phyloP scores from a whole-genome alignment of 2,113 vertebrate genomes.

The Bettongia penicillata region DNA sequence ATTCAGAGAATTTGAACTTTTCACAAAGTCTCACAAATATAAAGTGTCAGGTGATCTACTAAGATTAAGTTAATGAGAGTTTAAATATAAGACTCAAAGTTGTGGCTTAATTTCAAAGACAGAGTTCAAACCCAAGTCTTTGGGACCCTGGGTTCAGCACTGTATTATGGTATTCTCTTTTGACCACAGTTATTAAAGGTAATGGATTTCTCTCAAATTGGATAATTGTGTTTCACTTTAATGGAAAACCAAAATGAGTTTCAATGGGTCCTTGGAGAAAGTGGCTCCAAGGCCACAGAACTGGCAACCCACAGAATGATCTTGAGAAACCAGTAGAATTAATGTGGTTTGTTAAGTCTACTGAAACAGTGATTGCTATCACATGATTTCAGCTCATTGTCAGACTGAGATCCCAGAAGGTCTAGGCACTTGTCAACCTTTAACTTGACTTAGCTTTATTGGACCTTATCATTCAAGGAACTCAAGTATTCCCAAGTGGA shows the following conservation, averaged over 20 bases:
- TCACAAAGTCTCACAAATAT: neutral
- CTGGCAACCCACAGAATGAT: neutral
- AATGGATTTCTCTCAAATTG: neutral
- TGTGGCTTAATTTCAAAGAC: neutral
- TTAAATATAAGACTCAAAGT: neutral
- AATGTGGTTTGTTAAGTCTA: neutral
- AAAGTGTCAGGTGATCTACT: neutral
- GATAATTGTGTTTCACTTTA: neutral
- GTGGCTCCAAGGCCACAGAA: neutral
- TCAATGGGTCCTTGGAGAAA: neutral
- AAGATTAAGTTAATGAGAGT: neutral
- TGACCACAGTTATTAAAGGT: neutral
- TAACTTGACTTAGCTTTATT: neutral
- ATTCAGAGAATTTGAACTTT: neutral
- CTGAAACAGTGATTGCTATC: neutral
- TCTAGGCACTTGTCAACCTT: neutral
- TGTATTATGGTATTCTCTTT: neutral
- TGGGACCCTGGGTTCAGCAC: neutral
- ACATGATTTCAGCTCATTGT: neutral
- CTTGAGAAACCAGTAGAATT: neutral
- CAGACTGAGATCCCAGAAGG: neutral
- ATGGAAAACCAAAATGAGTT: neutral
- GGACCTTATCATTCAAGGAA: neutral
- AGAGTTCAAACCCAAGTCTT: neutral
- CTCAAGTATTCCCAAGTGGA: neutral